phyloP scores from a whole-genome alignment of 1,140 invertebrate species.

The Drosophila nikananu region DNA sequence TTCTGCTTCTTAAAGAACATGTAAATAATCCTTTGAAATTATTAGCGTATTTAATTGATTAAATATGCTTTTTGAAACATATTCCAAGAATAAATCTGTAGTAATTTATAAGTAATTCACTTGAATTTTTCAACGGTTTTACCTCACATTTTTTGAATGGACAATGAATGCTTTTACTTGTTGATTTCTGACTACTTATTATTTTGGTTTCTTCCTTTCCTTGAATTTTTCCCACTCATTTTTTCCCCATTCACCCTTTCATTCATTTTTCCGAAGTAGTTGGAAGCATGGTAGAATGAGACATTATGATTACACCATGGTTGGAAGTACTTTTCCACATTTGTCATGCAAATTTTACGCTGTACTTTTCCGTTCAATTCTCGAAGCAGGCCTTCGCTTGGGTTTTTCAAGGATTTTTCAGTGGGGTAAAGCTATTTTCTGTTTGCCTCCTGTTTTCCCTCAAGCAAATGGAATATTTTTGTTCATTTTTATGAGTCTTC shows the following conservation, averaged over 20 bases:
- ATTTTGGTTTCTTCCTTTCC: neutral
- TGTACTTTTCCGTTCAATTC: conserved; percentile 50
- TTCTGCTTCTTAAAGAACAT: neutral
- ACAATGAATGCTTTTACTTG: neutral
- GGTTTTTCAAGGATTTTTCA: conserved; percentile 16
- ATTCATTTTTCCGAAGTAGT: conserved; percentile 10
- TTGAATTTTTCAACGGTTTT: neutral
- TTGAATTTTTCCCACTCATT: neutral
- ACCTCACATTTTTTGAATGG: no score
- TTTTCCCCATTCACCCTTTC: neutral
- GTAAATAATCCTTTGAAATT: neutral
- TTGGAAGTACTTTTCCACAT: conserved; percentile 40
- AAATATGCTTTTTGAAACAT: neutral
- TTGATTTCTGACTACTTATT: neutral
- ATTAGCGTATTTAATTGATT: neutral
- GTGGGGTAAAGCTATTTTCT: conserved; percentile 34
- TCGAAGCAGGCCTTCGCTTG: conserved; percentile 13
- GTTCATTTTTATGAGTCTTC: conserved; percentile 39
- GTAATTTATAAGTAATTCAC: neutral
- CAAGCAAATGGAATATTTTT: conserved; percentile 52
- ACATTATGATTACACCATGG: no score
- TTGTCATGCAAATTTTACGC: conserved; percentile 47
- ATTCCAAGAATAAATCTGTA: neutral
- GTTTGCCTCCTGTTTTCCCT: conserved; percentile 19
- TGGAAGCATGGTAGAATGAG: no score